A percentile compares a stretch with the other conserved stretches of the same genome.
These are phyloP conservation scores for Malacosoma neustria DNA, from an alignment of 2,888 invertebrate genomes.

Conservation along the genomic window DNA sequence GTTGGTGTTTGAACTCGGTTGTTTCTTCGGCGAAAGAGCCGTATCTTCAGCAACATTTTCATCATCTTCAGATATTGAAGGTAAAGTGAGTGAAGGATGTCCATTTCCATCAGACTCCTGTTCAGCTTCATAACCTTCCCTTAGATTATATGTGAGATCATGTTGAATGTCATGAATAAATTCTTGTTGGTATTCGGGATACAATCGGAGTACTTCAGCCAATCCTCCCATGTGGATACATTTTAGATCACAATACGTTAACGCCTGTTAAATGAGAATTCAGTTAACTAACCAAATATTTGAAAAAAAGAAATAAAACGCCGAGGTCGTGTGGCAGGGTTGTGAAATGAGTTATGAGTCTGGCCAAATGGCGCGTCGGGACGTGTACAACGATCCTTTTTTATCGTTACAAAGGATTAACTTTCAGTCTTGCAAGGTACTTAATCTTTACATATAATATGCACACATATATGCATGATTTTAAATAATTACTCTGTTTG, in stretches of 20 bases:
- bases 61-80: conserved; percentile 96
- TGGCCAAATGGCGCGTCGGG: no score
- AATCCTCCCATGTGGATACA: conserved; percentile 94
- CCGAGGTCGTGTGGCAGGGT: no score
- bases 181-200: conserved; percentile 96
- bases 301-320: no score
- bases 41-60: conserved; percentile 88
- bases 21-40: conserved; percentile 78
- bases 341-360: no score
- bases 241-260: conserved; percentile 97
- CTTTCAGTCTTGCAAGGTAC: no score
- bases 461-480: no score
- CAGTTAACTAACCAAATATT: no score
- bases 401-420: no score
- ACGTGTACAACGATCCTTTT: no score
- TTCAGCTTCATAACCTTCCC: conserved; percentile 94
- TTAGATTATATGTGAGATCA: conserved; percentile 94
- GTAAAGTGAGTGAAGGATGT: conserved; percentile 86
- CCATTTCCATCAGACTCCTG: conserved; percentile 85
- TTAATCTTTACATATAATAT: no score
- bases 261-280: conserved; percentile 76
- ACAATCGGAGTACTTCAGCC: conserved; percentile 90
- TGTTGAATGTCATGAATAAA: conserved; percentile 96
- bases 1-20: conserved; percentile 70
- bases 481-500: no score